phyloP scores from a whole-genome alignment of 2,797 vertebrate genomes.

The Urocyon cinereoargenteus region DNA sequence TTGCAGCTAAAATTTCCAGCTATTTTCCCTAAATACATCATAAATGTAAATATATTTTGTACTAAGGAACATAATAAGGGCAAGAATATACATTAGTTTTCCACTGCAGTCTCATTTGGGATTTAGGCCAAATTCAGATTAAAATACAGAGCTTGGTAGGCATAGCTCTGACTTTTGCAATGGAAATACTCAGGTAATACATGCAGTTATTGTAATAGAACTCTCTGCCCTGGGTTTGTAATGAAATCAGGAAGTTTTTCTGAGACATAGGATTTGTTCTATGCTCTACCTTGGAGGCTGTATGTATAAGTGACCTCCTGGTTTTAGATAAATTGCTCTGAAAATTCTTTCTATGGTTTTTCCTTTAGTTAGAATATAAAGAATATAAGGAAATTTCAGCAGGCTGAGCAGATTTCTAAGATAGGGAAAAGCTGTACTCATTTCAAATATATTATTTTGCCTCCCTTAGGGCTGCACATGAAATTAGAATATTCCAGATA shows the following conservation, averaged over 20 bases:
- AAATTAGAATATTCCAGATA: slow-evolving; percentile 20
- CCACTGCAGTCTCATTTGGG: slow-evolving; percentile 60
- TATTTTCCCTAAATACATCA: slow-evolving; percentile 49
- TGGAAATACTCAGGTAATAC: slow-evolving; percentile 73
- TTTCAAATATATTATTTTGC: slow-evolving; percentile 39
- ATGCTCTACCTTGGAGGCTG: background rate
- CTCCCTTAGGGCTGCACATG: background rate
- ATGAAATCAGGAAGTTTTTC: slow-evolving; percentile 70
- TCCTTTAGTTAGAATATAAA: background rate
- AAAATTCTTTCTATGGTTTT: slow-evolving; percentile 21
- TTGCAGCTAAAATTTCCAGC: slow-evolving; percentile 41
- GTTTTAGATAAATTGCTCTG: slow-evolving; percentile 28
- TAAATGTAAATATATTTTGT: slow-evolving; percentile 59
- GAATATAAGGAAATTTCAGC: background rate
- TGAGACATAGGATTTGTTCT: slow-evolving; percentile 54
- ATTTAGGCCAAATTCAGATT: slow-evolving; percentile 71
- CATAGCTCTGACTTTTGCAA: slow-evolving; percentile 61
- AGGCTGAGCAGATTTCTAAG: background rate
- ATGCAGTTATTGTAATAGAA: slow-evolving; percentile 69
- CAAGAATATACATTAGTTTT: slow-evolving; percentile 65
- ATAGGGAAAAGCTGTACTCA: background rate
- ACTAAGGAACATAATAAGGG: slow-evolving; percentile 43
- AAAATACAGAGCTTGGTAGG: slow-evolving; percentile 75
- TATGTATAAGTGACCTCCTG: background rate
- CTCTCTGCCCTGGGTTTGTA: slow-evolving; percentile 74